These are phyloP conservation scores for Lepisosteus osseus DNA, from an alignment of 2,113 vertebrate genomes.

Conservation along the genomic window DNA sequence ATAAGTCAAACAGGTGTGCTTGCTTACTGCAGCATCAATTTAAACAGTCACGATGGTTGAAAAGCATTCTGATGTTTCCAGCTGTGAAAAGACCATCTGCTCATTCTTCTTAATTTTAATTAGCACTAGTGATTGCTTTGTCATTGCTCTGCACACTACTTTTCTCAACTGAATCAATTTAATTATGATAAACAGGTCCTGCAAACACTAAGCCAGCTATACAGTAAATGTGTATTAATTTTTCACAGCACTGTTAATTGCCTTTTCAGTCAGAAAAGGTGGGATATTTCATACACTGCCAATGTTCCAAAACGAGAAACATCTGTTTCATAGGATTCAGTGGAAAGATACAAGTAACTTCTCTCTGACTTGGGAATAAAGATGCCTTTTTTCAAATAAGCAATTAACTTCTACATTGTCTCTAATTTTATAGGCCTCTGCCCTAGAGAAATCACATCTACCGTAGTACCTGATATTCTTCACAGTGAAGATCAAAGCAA, in stretches of 20 bases:
- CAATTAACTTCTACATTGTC: slow-evolving; percentile 20
- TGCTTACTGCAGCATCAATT: slow-evolving; percentile 41
- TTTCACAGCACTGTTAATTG: slow-evolving; percentile 27
- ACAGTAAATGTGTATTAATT: slow-evolving; percentile 33
- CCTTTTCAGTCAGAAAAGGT: slow-evolving; percentile 26
- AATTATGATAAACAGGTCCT: slow-evolving; percentile 33
- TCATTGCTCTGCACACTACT: slow-evolving; percentile 47
- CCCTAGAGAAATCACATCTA: not conserved
- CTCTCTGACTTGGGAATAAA: slow-evolving; percentile 10
- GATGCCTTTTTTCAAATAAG: slow-evolving; percentile 16
- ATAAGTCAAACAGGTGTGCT: slow-evolving; percentile 63
- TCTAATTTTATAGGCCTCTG: slow-evolving; percentile 23
- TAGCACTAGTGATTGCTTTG: slow-evolving; percentile 55
- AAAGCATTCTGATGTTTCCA: slow-evolving; percentile 54
- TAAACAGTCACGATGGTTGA: slow-evolving; percentile 14
- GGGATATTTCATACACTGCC: slow-evolving; percentile 18
- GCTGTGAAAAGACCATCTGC: slow-evolving; percentile 68
- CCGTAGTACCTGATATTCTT: no score
- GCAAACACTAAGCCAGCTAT: slow-evolving; percentile 17
- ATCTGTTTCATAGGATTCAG: slow-evolving; percentile 15
- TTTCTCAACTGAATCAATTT: slow-evolving; percentile 27
- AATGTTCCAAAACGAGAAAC: slow-evolving; percentile 20
- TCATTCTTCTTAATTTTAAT: slow-evolving; percentile 64
- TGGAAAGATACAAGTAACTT: slow-evolving; percentile 1
- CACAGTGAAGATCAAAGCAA: no score